Evolutionary conservation across 1,140 invertebrate species (phyloP).

Genomic region (Dendrolimus kikuchii): DNA sequence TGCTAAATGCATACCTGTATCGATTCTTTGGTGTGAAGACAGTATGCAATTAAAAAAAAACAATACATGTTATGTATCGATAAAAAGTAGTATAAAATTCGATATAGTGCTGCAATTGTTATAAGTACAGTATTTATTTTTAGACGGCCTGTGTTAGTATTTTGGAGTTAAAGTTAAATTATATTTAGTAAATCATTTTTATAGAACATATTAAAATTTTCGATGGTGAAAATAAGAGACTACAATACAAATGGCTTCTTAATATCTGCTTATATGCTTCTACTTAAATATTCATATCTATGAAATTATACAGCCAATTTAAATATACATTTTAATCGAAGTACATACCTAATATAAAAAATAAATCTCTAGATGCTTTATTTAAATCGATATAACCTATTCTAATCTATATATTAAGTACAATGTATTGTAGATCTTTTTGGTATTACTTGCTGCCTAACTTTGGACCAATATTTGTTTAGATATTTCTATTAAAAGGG

Average conservation of each 20-base stretch:
- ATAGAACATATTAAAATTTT: not conserved
- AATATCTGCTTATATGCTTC: too few relatives aligned
- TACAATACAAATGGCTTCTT: not conserved
- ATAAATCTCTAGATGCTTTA: too few relatives aligned
- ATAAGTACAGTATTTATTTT: constrained; percentile 25
- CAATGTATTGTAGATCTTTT: not conserved
- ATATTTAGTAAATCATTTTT: constrained; percentile 6
- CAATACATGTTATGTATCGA: not conserved
- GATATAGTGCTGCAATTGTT: constrained; percentile 20
- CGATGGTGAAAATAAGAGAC: constrained; percentile 1
- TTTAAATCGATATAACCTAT: too few relatives aligned
- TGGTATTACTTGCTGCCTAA: constrained; percentile 21
- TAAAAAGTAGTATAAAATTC: not conserved
- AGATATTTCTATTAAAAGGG: constrained; percentile 12
- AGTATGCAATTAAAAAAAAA: too few relatives aligned
- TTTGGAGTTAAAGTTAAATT: constrained; percentile 1
- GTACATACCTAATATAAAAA: too few relatives aligned
- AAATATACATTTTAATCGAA: too few relatives aligned
- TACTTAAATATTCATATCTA: too few relatives aligned
- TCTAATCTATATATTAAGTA: too few relatives aligned
- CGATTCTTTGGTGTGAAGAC: too few relatives aligned
- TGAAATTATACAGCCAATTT: too few relatives aligned
- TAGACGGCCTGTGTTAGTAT: constrained; percentile 12
- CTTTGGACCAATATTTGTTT: constrained; percentile 29
- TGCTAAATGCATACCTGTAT: too few relatives aligned